Conservation (phyloP, 2,797 vertebrate genomes). For the Petrocephalus schoutedeni region DNA sequence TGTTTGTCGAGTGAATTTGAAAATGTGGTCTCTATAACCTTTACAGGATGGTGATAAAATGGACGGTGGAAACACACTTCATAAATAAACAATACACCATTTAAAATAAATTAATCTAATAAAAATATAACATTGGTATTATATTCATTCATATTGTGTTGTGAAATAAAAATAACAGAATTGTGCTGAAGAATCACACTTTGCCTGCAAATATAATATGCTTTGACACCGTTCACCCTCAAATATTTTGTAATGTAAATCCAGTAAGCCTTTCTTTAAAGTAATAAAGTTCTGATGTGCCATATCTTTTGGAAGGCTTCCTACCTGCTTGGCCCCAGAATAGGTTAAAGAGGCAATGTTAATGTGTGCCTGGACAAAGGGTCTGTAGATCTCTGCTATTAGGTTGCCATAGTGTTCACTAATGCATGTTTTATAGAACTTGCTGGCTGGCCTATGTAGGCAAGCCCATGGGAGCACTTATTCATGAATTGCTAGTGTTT, state of each 20-base stretch:
- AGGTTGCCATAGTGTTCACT: not conserved
- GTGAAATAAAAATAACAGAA: not conserved
- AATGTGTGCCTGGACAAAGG: not conserved
- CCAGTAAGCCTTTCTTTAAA: not conserved
- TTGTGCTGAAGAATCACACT: not conserved
- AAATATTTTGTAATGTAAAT: not conserved
- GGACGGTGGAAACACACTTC: not conserved
- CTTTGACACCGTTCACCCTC: not conserved
- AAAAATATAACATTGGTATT: not conserved
- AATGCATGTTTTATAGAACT: not conserved
- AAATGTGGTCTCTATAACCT: not conserved
- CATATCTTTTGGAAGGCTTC: not conserved
- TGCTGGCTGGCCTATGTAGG: not conserved
- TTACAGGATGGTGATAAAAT: not conserved
- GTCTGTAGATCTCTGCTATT: not conserved
- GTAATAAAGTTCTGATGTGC: not conserved
- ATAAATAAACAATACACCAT: not conserved
- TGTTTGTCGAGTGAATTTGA: not conserved
- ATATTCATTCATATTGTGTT: not conserved
- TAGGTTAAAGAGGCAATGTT: not conserved
- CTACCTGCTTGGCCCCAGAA: not conserved
- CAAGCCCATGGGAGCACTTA: not conserved
- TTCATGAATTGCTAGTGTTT: not conserved
- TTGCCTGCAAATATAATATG: not conserved
- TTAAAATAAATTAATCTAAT: not conserved